phyloP scores from a whole-genome alignment of 2,888 invertebrate species.

The Andrena flavipes region DNA sequence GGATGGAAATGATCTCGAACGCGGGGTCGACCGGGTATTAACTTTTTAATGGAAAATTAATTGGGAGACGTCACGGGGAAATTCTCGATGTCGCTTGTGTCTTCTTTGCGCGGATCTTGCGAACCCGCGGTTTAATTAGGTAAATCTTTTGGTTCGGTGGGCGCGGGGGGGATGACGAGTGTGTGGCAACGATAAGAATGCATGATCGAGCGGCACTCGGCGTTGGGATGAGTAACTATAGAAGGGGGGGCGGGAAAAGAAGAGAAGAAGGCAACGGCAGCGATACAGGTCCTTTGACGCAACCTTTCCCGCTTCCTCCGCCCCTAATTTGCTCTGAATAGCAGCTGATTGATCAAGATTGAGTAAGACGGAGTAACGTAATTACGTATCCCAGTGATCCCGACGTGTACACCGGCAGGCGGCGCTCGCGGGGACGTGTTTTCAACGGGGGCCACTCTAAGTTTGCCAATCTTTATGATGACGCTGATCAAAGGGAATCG shows the following conservation, averaged over 20 bases:
- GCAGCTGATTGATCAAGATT: conserved; percentile 74
- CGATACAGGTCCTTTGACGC: conserved; percentile 56
- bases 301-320: conserved; percentile 34
- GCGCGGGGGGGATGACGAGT: background rate
- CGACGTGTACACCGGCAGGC: conserved; percentile 27
- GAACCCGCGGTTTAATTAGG: conserved; percentile 14
- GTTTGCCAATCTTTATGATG: conserved; percentile 32
- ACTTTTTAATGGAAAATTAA: conserved; percentile 51
- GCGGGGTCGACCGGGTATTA: conserved; percentile 24
- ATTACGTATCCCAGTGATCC: conserved; percentile 64
- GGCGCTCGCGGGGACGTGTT: conserved; percentile 38
- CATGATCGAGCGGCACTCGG: conserved; percentile 35
- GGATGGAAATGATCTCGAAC: conserved; percentile 23
- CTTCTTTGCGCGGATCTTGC: background rate
- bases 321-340: conserved; percentile 71
- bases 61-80: background rate
- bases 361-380: conserved; percentile 66
- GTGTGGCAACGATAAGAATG: conserved; percentile 6
- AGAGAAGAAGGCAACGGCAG: conserved; percentile 27
- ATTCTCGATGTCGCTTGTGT: background rate
- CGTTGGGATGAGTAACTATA: conserved; percentile 28
- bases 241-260: background rate
- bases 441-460: conserved; percentile 31
- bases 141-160: conserved; percentile 33
- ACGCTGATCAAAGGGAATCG: conserved; percentile 38